Percentiles rank a stretch among this genome's conserved stretches.
Conservation (phyloP, 92 coral and sea anemone genomes). For the Bergia puertoricense region DNA sequence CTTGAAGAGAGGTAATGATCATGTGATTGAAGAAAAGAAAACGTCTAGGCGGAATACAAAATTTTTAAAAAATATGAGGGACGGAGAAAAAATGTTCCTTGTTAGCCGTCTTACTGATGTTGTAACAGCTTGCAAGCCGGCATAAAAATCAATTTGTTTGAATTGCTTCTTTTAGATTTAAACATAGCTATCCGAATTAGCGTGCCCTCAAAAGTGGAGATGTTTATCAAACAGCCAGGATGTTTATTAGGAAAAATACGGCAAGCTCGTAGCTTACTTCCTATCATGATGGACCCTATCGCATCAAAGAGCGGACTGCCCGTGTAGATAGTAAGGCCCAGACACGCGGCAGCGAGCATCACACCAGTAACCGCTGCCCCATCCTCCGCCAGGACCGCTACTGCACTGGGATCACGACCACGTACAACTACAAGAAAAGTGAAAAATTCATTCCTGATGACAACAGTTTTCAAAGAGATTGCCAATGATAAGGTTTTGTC, state of each 20-base stretch:
- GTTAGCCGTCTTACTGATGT: not conserved
- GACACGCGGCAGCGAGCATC: constrained; percentile 85
- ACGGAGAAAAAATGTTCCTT: not conserved
- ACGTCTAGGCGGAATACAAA: no score
- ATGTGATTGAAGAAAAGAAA: no score
- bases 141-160: not conserved
- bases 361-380: constrained; percentile 98
- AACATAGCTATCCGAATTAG: not conserved
- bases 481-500: not conserved
- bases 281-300: constrained; percentile 90
- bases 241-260: not conserved
- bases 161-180: not conserved
- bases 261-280: constrained; percentile 62
- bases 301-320: constrained; percentile 98
- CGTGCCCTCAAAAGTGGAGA: not conserved
- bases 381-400: constrained; percentile 91
- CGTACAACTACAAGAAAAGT: constrained; percentile 74
- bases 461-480: not conserved
- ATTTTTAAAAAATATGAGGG: not conserved
- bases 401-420: constrained; percentile 97
- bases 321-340: constrained; percentile 91
- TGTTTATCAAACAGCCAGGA: not conserved
- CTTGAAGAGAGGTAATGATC: no score
- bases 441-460: not conserved
- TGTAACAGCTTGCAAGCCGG: not conserved